Percentiles rank a stretch among this genome's conserved stretches.
phyloP scores from a whole-genome alignment of 2,888 invertebrate species.

The Autographa gamma region DNA sequence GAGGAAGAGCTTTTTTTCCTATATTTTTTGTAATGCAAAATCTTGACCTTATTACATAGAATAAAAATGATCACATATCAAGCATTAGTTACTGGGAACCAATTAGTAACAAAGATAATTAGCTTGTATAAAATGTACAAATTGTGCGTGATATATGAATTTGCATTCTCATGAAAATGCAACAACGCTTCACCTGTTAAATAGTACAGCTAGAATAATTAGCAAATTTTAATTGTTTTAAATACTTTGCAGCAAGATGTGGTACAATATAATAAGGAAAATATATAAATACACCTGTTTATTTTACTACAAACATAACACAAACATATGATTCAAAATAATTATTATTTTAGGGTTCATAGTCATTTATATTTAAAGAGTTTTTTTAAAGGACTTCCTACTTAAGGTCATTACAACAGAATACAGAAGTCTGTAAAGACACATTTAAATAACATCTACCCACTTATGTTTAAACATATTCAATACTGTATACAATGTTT shows the following conservation, averaged over 20 bases:
- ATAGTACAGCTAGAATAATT: not conserved
- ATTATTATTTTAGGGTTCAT: no score
- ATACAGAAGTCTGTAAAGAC: no score
- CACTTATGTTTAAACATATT: no score
- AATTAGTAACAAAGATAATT: not conserved
- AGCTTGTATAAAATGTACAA: not conserved
- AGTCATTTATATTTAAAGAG: no score
- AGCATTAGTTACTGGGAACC: not conserved
- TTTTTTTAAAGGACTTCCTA: no score
- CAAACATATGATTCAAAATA: no score
- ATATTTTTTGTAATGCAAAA: no score
- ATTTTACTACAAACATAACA: no score
- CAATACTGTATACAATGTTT: no score
- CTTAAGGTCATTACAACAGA: no score
- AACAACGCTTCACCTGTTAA: not conserved
- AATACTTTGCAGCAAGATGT: not conserved
- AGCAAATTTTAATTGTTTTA: not conserved
- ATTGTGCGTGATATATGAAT: constrained; percentile 1
- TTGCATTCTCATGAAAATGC: not conserved
- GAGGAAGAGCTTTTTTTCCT: no score
- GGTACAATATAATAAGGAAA: not conserved
- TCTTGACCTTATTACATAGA: not conserved
- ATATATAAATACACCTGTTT: not conserved
- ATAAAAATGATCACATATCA: not conserved
- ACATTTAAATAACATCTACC: no score